phyloP scores from a whole-genome alignment of 2,888 invertebrate species.

The Drosophila cognata region DNA sequence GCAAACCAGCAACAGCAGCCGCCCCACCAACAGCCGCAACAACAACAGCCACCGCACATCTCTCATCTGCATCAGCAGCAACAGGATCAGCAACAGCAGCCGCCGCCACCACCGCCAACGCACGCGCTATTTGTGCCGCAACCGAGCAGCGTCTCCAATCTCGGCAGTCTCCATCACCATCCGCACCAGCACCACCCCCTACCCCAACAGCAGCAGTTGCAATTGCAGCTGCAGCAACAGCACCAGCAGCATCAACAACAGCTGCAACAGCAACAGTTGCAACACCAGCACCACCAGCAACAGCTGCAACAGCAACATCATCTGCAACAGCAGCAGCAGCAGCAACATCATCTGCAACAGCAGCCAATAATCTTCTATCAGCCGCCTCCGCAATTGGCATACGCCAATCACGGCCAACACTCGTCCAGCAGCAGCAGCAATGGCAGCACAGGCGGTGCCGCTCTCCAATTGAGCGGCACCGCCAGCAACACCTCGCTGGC shows the following conservation, averaged over 20 bases:
- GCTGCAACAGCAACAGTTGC: constrained; percentile 56
- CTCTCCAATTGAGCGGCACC: constrained; percentile 72
- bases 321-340: constrained; percentile 44
- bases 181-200: constrained; percentile 56
- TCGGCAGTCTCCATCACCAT: constrained; percentile 51
- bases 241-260: constrained; percentile 60
- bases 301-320: constrained; percentile 53
- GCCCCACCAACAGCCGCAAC: constrained; percentile 56
- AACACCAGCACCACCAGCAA: constrained; percentile 39
- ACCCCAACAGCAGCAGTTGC: constrained; percentile 53
- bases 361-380: constrained; percentile 58
- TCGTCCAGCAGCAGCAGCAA: constrained; percentile 62
- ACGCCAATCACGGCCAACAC: constrained; percentile 49
- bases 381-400: constrained; percentile 38
- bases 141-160: constrained; percentile 33
- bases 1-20: constrained; percentile 51
- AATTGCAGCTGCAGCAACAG: constrained; percentile 56
- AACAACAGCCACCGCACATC: constrained; percentile 51
- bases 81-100: constrained; percentile 57
- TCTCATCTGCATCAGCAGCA: constrained; percentile 47
- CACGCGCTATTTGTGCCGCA: constrained; percentile 63
- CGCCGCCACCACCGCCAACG: constrained; percentile 33
- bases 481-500: constrained; percentile 63
- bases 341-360: constrained; percentile 42
- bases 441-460: constrained; percentile 67